Evolutionary conservation across 2,797 vertebrate species (phyloP).

Genomic region (Coluber constrictor): DNA sequence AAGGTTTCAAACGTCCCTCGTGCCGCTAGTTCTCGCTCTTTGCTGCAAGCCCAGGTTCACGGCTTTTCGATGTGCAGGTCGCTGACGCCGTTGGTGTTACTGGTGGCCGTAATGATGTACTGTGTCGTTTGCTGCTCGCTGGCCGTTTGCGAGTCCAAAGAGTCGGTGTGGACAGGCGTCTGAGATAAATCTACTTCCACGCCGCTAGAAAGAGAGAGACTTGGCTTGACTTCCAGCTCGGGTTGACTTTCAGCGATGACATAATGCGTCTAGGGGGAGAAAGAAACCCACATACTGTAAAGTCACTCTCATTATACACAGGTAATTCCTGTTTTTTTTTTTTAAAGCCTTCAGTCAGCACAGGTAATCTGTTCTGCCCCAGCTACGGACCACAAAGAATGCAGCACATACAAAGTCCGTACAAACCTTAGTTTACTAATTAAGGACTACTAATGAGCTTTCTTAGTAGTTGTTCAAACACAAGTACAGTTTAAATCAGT

Average conservation of each 20-base stretch:
- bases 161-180: slow-evolving; percentile 72
- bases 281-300: not conserved
- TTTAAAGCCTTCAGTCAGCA: not conserved
- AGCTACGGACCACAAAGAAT: no score
- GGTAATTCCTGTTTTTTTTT: not conserved
- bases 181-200: slow-evolving; percentile 71
- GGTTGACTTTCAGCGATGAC: slow-evolving; percentile 92
- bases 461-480: no score
- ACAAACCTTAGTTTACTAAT: no score
- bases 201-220: slow-evolving; percentile 60
- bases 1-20: slow-evolving; percentile 19
- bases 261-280: slow-evolving; percentile 83
- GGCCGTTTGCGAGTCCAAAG: slow-evolving; percentile 78
- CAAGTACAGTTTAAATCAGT: no score
- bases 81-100: slow-evolving; percentile 79
- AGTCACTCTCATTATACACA: not conserved
- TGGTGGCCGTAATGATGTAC: slow-evolving; percentile 94
- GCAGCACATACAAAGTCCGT: no score
- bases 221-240: slow-evolving; percentile 85
- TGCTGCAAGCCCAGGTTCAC: slow-evolving; percentile 61
- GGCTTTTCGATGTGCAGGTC: slow-evolving; percentile 92
- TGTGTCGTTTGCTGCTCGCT: slow-evolving; percentile 84
- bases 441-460: no score
- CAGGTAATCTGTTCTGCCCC: no score
- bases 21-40: slow-evolving; percentile 5